Base-by-base conservation (phyloP, 1,140 invertebrate species). In the Chionoecetes opilio region DNA sequence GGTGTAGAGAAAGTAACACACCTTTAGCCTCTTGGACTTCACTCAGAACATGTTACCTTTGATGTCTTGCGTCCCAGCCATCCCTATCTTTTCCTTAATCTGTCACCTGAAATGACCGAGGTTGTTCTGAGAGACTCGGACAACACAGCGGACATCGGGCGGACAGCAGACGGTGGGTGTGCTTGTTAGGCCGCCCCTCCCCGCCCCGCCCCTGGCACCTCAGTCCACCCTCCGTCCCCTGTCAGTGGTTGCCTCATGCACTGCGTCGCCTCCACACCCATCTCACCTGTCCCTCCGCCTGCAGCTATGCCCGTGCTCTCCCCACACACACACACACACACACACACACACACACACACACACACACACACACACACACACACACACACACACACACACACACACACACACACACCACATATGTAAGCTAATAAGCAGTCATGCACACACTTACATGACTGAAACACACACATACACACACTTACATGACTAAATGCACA, bases 121-220 rank as follows among this genome's bases (percentile, higher is more conserved):
- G 91, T 92, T 84, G 82, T 92, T 17, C 91, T 92, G 63, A 75
- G 91, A 84, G 91, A 92, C 37, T 92, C 91, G 14, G 91, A 92
- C n/a, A 92, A 92, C 38, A 92, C 91, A 8, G 26, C 91, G 29
- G 91, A 92, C 29, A 92, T 92, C 32, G 91, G 91, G 82, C 32
- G 91, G 82, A 92, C 91, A 92, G 21, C 91, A 38, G 91, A 92
- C 32, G 91, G 91, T 41, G 91, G 91, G 82, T 92, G 91, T 92
- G 82, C 82, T 92, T 92, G 91, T 82, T 92, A 92, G 91, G 37
- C 63, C 89, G 75, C 89, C 89, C 35, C 86, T 21, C 53, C 46
- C 89, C 26, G 2, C 6, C 63, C 63, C 63, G 21, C 21, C n/a
- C 63, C 63, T 6, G 11, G 6, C 21, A 17, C 63, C n/a, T 6